A percentile compares a stretch with the other conserved stretches of the same genome.
Conservation (phyloP, 2,113 vertebrate genomes). For the Galemys pyrenaicus region DNA sequence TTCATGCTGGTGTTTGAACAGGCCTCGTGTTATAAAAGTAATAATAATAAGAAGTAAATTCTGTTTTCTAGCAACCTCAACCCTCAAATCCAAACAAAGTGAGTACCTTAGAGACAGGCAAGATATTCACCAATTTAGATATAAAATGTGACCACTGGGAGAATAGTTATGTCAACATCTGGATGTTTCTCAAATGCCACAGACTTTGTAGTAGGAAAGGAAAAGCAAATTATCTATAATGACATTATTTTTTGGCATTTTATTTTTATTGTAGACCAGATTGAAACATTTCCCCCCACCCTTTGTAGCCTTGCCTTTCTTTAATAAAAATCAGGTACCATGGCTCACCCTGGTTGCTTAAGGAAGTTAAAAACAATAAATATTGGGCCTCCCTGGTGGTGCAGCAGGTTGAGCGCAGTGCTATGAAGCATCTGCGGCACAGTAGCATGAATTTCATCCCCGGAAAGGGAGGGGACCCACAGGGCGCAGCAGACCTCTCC, state of each 20-base stretch:
- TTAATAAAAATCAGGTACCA: background rate
- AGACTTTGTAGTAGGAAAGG: background rate
- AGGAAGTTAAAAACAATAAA: background rate
- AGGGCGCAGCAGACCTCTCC: no score
- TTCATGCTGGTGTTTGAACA: slow-evolving; percentile 82
- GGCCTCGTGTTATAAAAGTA: slow-evolving; percentile 75
- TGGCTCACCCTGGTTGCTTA: background rate
- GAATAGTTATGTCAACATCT: slow-evolving; percentile 75
- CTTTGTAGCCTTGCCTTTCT: background rate
- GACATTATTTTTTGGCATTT: background rate
- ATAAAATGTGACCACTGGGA: slow-evolving; percentile 80
- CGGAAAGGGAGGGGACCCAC: no score
- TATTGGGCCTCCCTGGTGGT: no score
- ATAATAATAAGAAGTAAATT: slow-evolving; percentile 62
- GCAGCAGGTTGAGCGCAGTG: no score
- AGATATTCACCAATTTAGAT: slow-evolving; percentile 78
- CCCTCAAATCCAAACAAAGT: slow-evolving; percentile 57
- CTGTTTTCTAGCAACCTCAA: slow-evolving; percentile 73
- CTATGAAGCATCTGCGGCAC: no score
- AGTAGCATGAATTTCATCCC: no score
- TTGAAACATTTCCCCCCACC: background rate
- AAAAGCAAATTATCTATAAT: background rate
- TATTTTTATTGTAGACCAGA: slow-evolving; percentile 18
- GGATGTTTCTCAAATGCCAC: slow-evolving; percentile 53
- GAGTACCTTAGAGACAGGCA: slow-evolving; percentile 75